Base-by-base conservation (phyloP, 2,113 vertebrate species). In the Mormoops blainvillei region DNA sequence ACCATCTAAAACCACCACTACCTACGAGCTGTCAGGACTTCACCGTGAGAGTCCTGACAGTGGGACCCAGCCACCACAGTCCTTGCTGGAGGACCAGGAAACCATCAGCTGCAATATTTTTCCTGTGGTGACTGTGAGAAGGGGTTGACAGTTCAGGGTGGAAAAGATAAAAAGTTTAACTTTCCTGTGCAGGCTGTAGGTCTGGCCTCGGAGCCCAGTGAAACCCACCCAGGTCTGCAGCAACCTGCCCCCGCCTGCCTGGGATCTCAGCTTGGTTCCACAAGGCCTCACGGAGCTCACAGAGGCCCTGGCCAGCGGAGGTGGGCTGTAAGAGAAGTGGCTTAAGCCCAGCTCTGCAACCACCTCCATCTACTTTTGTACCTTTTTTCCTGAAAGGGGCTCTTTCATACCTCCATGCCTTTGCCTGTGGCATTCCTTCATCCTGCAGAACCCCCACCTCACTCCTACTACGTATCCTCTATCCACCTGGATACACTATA, bases 301-400 rank as follows among this genome's bases (percentile, higher is more conserved):
- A 14, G 71, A 31, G 50, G n/a, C 26, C 9, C 65, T 9, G 0
- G 50, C 4, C 8, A 2, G 15, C 38, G 0, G 3, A 18, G 43
- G 1, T 0, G 5, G 22, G 10, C 63, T 36, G 1, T 2, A 16
- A 16, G 28, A 45, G 20, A 31, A 24, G 48, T 0, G 24, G 63
- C 61, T 22, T 12, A 0, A 0, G 24, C 13, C 3, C 16, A 68
- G 19, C 31, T 38, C 56, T 33, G 4, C 31, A 0, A 11, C 36
- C 31, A 4, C 14, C 18, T 58, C 28, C 31, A 18, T 10, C 50
- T 26, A 22, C 22, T 45, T 7, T 6, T 14, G 7, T 6, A n/a
- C 19, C 33, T 70, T 50, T 13, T 9, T 2, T 24, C 38, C 6
- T 14, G 9, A 63, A 65, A 65, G 19, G 38, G 7, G 24, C 45